Conservation (phyloP, 2,888 invertebrate genomes). For the Lepidocyrtoides sp. region DNA sequence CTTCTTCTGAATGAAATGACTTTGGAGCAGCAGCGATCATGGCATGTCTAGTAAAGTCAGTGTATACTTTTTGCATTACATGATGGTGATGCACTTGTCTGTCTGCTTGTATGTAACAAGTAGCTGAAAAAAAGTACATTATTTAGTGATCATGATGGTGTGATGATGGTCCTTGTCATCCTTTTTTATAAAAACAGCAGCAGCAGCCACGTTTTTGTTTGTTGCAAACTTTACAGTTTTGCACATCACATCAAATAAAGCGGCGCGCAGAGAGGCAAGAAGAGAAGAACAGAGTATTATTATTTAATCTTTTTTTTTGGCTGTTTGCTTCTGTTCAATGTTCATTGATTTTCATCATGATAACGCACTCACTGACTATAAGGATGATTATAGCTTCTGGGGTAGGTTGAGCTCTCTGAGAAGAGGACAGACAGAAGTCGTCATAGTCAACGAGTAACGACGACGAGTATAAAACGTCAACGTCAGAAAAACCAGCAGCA, state of each 20-base stretch:
- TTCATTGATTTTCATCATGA: constrained; percentile 43
- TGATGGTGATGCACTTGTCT: too few species aligned
- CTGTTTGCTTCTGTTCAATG: constrained; percentile 15
- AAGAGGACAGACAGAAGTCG: constrained; percentile 17
- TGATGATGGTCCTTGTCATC: constrained; percentile 59
- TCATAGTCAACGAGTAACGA: background rate
- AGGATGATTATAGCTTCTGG: too few species aligned
- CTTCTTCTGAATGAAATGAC: constrained; percentile 37
- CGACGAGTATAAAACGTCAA: constrained; percentile 35
- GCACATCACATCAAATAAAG: background rate
- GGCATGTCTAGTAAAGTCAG: background rate
- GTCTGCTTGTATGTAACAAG: background rate
- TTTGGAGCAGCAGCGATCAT: background rate
- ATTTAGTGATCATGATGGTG: background rate
- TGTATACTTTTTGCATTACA: background rate
- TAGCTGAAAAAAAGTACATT: too few species aligned
- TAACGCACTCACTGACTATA: constrained; percentile 54
- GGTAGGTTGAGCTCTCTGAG: constrained; percentile 8
- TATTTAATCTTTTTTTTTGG: constrained; percentile 40
- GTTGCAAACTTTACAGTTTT: constrained; percentile 37
- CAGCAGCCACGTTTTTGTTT: constrained; percentile 3
- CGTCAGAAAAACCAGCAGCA: background rate
- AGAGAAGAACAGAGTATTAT: background rate
- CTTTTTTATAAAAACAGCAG: constrained; percentile 52
- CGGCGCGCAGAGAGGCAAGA: background rate